These are phyloP conservation scores for Astropecten irregularis DNA, from an alignment of 53 echinoderm and acorn worm genomes.

Conservation along the genomic window DNA sequence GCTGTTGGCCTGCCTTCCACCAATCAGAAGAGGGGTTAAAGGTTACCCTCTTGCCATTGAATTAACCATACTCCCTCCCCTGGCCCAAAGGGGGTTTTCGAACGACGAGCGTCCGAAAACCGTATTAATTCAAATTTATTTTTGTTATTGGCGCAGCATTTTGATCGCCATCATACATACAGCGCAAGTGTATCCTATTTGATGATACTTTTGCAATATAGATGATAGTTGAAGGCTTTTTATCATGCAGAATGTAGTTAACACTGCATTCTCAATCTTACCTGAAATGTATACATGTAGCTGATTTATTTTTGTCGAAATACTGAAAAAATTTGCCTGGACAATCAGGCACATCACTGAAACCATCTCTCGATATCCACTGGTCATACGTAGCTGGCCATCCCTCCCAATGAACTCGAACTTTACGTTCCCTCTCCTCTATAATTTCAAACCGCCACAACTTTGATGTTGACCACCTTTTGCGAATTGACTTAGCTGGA, in stretches of 20 bases:
- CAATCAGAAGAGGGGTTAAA: too few species aligned
- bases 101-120: too few species aligned
- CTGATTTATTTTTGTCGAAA: neutral
- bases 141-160: too few species aligned
- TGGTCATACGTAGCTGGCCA: constrained; percentile 41
- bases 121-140: too few species aligned
- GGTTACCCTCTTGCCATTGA: too few species aligned
- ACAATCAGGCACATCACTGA: constrained; percentile 19
- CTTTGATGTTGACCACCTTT: constrained; percentile 35
- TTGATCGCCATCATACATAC: too few species aligned
- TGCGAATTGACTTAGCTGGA: neutral
- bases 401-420: constrained; percentile 24
- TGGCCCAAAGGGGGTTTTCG: too few species aligned
- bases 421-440: constrained; percentile 20
- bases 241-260: neutral
- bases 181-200: too few species aligned
- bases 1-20: too few species aligned
- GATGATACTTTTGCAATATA: too few species aligned
- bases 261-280: neutral
- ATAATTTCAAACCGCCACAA: constrained; percentile 23
- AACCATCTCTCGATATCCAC: constrained; percentile 27
- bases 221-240: too few species aligned
- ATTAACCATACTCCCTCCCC: too few species aligned
- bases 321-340: constrained; percentile 10
- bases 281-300: constrained; percentile 29